phyloP scores from a whole-genome alignment of 2,888 invertebrate genomes.

The Dryomyza anilis region DNA sequence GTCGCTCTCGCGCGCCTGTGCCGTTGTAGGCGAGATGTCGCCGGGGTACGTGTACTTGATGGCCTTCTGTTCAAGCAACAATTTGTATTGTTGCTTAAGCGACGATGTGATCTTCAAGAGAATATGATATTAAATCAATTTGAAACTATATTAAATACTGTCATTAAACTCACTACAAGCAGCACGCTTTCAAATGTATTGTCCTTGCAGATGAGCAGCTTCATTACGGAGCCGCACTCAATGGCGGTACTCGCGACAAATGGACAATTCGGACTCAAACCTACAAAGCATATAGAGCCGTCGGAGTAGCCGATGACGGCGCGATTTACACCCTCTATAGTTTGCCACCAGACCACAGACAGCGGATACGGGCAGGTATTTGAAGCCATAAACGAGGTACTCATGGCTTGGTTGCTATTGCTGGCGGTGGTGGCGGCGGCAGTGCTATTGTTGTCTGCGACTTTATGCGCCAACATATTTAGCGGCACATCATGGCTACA shows the following conservation, averaged over 20 bases:
- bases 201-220: slow-evolving; percentile 68
- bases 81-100: slow-evolving; percentile 79
- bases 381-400: slow-evolving; percentile 58
- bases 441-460: slow-evolving; percentile 28
- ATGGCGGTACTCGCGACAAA: slow-evolving; percentile 61
- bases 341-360: slow-evolving; percentile 79
- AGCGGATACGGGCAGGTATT: slow-evolving; percentile 64
- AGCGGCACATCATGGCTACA: slow-evolving; percentile 54
- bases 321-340: slow-evolving; percentile 71
- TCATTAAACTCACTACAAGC: slow-evolving; percentile 63
- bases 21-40: slow-evolving; percentile 53
- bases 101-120: slow-evolving; percentile 71
- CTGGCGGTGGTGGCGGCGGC: slow-evolving; percentile 44
- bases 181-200: slow-evolving; percentile 67
- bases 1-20: slow-evolving; percentile 47
- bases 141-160: neutral
- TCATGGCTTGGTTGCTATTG: slow-evolving; percentile 53
- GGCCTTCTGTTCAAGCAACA: slow-evolving; percentile 79
- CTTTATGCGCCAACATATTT: slow-evolving; percentile 47
- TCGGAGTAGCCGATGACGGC: slow-evolving; percentile 74
- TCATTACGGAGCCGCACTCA: slow-evolving; percentile 58
- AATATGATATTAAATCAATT: neutral
- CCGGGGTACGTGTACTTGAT: slow-evolving; percentile 74
- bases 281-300: slow-evolving; percentile 64
- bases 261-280: slow-evolving; percentile 60